Conservation (phyloP, 1,140 invertebrate species). For the Cryptotermes secundus region DNA sequence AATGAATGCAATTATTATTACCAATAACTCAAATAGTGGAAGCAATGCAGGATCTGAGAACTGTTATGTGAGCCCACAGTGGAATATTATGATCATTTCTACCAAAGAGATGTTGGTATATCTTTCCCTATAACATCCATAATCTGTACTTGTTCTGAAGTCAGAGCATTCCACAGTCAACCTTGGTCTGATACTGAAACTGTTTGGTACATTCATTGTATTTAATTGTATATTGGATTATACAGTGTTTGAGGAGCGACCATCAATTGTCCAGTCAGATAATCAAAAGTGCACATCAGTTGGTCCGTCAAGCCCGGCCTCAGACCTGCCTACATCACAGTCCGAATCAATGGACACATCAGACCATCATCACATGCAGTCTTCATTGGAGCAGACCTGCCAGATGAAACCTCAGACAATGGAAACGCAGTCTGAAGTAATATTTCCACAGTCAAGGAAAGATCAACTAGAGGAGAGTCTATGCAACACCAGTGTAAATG, state of each 20-base stretch:
- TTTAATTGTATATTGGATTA: slow-evolving; percentile 30
- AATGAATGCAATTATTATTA: no score
- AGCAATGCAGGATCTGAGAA: no score
- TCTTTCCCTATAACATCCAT: no score
- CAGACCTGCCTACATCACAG: slow-evolving; percentile 20
- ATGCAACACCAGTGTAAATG: background rate
- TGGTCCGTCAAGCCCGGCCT: slow-evolving; percentile 2
- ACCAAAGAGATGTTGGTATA: no score
- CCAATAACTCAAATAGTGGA: no score
- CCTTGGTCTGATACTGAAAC: no score
- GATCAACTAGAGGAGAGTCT: background rate
- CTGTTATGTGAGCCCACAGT: no score
- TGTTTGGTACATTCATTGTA: no score
- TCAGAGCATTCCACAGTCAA: no score
- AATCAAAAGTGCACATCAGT: background rate
- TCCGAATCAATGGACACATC: slow-evolving; percentile 2
- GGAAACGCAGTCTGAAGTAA: background rate
- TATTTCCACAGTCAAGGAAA: background rate
- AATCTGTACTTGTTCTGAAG: no score
- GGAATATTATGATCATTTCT: no score
- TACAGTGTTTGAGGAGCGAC: slow-evolving; percentile 23
- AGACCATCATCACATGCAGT: background rate
- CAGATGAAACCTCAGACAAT: background rate
- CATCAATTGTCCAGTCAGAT: slow-evolving; percentile 11
- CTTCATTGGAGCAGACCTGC: background rate